A percentile compares a stretch with the other conserved stretches of the same genome.
Conservation (phyloP, 2,888 invertebrate species). For the Apoderus coryli region DNA sequence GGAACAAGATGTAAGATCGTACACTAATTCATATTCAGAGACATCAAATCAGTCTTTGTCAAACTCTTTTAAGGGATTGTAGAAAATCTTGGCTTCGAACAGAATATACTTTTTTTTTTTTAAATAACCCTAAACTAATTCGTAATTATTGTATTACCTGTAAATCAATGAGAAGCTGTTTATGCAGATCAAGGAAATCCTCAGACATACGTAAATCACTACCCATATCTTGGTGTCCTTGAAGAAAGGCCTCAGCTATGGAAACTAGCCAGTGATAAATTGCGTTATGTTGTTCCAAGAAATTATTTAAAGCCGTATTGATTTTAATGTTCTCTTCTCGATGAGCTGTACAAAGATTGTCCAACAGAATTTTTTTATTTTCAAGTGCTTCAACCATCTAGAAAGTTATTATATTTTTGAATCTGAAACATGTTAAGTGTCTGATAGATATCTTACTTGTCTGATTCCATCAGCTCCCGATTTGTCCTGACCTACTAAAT, state of each 20-base stretch:
- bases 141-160: constrained; percentile 45
- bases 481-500: constrained; percentile 47
- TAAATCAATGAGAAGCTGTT: constrained; percentile 56
- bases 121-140: no score
- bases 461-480: no score
- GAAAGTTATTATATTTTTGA: no score
- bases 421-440: no score
- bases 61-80: no score
- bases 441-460: no score
- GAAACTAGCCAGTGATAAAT: constrained; percentile 60
- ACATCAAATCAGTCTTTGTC: no score
- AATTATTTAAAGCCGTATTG: constrained; percentile 51
- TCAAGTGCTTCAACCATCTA: constrained; percentile 58
- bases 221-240: constrained; percentile 63
- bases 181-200: constrained; percentile 60
- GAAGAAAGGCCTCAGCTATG: constrained; percentile 57
- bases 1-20: no score
- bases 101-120: no score
- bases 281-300: constrained; percentile 53
- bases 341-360: constrained; percentile 48
- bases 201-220: constrained; percentile 46
- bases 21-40: no score
- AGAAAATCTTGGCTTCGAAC: no score
- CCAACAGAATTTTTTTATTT: constrained; percentile 51
- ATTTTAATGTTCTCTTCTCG: constrained; percentile 53